Evolutionary conservation across 2,888 invertebrate genomes (phyloP).

Genomic region (Polydrusus tereticollis): DNA sequence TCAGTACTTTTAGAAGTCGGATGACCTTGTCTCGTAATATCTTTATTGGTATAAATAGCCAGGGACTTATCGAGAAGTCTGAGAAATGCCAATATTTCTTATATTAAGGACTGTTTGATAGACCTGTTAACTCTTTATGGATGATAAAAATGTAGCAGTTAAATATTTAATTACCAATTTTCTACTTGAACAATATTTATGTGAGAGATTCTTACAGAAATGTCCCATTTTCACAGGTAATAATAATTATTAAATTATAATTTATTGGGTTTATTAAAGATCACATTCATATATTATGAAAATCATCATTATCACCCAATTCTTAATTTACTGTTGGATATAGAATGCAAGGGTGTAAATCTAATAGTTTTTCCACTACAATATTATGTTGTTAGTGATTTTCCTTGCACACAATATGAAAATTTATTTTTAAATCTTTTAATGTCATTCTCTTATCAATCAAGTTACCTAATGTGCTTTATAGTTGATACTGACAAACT

Average conservation of each 20-base stretch:
- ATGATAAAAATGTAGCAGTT: constrained; percentile 4
- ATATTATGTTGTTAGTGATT: too few species aligned
- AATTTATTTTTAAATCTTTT: too few species aligned
- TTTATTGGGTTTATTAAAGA: background rate
- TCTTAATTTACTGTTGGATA: too few species aligned
- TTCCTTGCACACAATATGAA: too few species aligned
- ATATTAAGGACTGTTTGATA: background rate
- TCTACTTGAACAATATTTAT: constrained; percentile 11
- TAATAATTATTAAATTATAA: background rate
- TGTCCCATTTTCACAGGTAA: background rate
- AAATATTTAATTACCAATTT: constrained; percentile 2
- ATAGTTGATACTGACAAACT: too few species aligned
- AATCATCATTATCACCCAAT: too few species aligned
- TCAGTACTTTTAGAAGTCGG: background rate
- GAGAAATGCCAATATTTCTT: background rate
- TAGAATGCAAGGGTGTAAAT: too few species aligned
- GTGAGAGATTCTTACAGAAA: background rate
- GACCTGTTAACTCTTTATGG: constrained; percentile 5
- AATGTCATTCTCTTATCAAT: too few species aligned
- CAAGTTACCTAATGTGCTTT: too few species aligned
- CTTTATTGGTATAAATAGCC: background rate
- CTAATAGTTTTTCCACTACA: too few species aligned
- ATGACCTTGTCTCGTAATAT: background rate
- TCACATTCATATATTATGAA: too few species aligned
- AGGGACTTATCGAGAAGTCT: background rate